phyloP scores from a whole-genome alignment of 2,113 vertebrate species.

The Panthera tigris region DNA sequence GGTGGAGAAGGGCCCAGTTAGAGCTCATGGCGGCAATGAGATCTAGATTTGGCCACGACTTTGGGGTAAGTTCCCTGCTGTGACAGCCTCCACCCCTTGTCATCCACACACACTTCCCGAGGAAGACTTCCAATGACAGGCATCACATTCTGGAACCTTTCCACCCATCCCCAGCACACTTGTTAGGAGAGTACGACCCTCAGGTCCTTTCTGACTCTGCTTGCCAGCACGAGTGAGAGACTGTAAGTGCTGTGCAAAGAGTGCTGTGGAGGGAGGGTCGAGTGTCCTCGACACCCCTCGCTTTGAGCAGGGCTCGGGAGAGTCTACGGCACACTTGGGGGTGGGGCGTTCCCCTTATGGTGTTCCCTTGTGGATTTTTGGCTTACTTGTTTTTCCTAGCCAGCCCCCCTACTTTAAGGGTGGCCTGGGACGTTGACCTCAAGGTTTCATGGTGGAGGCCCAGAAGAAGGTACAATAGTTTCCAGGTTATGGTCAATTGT shows the following conservation, averaged over 20 bases:
- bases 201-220: neutral
- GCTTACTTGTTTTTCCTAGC: conserved; percentile 73
- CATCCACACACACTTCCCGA: neutral
- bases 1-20: neutral
- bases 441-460: conserved; percentile 78
- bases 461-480: conserved; percentile 79
- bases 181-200: neutral
- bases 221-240: neutral
- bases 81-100: neutral
- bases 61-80: too few relatives aligned
- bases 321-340: neutral
- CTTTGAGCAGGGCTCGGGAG: conserved; percentile 8
- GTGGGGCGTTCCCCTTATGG: conserved; percentile 45
- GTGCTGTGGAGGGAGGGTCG: neutral
- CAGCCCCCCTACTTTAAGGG: conserved; percentile 56
- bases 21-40: neutral
- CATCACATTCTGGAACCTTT: neutral
- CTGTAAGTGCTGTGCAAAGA: accelerated
- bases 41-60: neutral
- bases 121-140: neutral
- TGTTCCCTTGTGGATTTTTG: conserved; percentile 63
- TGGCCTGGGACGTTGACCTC: conserved; percentile 75
- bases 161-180: neutral
- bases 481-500: conserved; percentile 69
- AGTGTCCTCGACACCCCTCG: neutral